Percentiles rank a stretch among this genome's conserved stretches.
These are phyloP conservation scores for Zoanthus gigantus DNA, from an alignment of 92 coral and sea anemone species.

Conservation along the genomic window DNA sequence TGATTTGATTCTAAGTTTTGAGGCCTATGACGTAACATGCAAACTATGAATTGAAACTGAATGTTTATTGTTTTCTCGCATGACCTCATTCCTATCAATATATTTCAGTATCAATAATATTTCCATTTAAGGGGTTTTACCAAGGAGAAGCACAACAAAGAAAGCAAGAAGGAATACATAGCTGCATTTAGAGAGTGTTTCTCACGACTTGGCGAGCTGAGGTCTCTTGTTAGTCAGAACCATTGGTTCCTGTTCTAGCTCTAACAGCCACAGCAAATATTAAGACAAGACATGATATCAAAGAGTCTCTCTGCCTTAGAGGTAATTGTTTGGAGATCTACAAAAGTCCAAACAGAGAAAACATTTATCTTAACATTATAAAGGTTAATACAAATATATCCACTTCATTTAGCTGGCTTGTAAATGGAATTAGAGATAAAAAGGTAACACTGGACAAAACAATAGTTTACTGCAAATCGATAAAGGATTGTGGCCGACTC, in stretches of 20 bases:
- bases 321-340: neutral
- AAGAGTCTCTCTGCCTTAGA: constrained; percentile 17
- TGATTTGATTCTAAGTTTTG: too few relatives aligned
- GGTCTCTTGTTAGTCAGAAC: constrained; percentile 41
- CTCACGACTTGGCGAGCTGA: constrained; percentile 56
- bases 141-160: constrained; percentile 3
- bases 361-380: neutral
- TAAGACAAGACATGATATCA: neutral
- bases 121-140: constrained; percentile 10
- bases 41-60: neutral
- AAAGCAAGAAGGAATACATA: constrained; percentile 35
- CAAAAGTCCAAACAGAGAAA: constrained; percentile 24
- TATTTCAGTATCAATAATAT: neutral
- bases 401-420: constrained; percentile 21
- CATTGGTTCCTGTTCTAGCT: constrained; percentile 60
- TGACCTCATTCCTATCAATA: neutral
- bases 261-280: constrained; percentile 50
- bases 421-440: neutral
- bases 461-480: neutral
- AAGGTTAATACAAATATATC: neutral
- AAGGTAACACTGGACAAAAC: neutral
- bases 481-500: neutral
- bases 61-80: neutral
- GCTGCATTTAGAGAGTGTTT: constrained; percentile 65
- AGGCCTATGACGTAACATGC: too few relatives aligned